phyloP scores from a whole-genome alignment of 2,797 vertebrate species.

The Simalia tracyae region DNA sequence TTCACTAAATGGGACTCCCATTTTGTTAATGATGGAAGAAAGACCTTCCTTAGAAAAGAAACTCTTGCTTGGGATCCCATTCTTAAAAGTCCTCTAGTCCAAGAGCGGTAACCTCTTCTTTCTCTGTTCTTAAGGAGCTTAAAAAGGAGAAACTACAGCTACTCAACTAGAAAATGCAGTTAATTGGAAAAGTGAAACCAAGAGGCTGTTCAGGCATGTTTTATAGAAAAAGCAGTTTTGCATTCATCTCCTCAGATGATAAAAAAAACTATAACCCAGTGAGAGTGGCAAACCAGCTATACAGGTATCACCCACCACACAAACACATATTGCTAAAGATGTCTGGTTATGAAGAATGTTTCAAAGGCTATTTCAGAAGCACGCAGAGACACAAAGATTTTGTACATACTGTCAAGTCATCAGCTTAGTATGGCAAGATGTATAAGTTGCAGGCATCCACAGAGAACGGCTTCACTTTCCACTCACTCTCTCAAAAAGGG shows the following conservation, averaged over 20 bases:
- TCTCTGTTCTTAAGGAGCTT: not conserved
- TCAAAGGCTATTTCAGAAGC: not conserved
- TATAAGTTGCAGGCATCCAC: not conserved
- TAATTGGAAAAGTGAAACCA: conserved; percentile 52
- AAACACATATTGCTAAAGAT: not conserved
- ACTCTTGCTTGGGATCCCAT: not conserved
- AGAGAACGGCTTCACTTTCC: not conserved
- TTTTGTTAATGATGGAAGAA: not conserved
- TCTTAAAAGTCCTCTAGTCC: not conserved
- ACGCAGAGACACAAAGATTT: not conserved
- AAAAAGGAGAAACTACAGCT: conserved; percentile 45
- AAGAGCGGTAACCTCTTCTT: conserved; percentile 2
- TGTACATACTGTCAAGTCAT: not conserved
- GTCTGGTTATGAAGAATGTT: not conserved
- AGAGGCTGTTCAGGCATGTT: conserved; percentile 36
- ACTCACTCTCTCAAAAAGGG: not conserved
- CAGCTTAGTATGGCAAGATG: not conserved
- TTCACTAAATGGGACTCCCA: not conserved
- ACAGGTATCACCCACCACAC: conserved; percentile 13
- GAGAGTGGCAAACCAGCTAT: not conserved
- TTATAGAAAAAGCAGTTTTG: conserved; percentile 36
- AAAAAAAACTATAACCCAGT: not conserved
- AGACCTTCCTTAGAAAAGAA: not conserved
- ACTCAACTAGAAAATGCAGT: conserved; percentile 30
- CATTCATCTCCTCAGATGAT: not conserved